Conservation (phyloP, 37 sponge, comb jelly and placozoan genomes). For the Chondrilla cf. caribensis region DNA sequence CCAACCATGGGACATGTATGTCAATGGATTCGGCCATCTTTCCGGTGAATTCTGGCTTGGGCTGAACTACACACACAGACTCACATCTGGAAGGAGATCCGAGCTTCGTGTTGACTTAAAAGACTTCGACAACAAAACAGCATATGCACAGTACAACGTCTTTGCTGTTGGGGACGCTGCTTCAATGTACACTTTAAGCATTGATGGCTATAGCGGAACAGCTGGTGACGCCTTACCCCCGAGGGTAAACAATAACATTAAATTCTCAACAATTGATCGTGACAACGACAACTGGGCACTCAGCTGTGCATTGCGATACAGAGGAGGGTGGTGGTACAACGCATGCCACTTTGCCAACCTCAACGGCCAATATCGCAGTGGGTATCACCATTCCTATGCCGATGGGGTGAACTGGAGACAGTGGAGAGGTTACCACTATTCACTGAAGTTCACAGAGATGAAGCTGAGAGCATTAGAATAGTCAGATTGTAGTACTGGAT, state of each 20-base stretch:
- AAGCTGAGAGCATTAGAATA: neutral
- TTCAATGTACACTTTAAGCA: slow-evolving; percentile 4
- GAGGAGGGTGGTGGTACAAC: slow-evolving; percentile 34
- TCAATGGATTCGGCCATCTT: slow-evolving; percentile 31
- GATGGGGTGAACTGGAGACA: neutral
- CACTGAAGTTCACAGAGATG: neutral
- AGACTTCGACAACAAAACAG: neutral
- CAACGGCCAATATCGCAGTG: slow-evolving; percentile 15
- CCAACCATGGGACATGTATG: slow-evolving; percentile 28
- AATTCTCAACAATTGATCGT: slow-evolving; percentile 24
- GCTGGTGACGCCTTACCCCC: slow-evolving; percentile 15
- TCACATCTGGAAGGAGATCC: neutral
- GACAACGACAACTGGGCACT: slow-evolving; percentile 7
- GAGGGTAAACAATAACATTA: neutral
- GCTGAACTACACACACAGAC: slow-evolving; percentile 14
- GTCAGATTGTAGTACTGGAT: too few relatives aligned
- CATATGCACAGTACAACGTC: slow-evolving; percentile 15
- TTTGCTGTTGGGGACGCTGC: slow-evolving; percentile 27
- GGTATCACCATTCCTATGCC: neutral
- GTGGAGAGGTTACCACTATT: neutral
- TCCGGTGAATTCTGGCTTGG: slow-evolving; percentile 36
- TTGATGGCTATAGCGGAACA: slow-evolving; percentile 34
- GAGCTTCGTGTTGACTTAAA: slow-evolving; percentile 14
- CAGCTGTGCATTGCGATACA: slow-evolving; percentile 24
- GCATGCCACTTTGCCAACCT: slow-evolving; percentile 12